A percentile compares a stretch with the other conserved stretches of the same genome.
These are phyloP conservation scores for Alcedo atthis DNA, from an alignment of 2,797 vertebrate species.

Conservation along the genomic window DNA sequence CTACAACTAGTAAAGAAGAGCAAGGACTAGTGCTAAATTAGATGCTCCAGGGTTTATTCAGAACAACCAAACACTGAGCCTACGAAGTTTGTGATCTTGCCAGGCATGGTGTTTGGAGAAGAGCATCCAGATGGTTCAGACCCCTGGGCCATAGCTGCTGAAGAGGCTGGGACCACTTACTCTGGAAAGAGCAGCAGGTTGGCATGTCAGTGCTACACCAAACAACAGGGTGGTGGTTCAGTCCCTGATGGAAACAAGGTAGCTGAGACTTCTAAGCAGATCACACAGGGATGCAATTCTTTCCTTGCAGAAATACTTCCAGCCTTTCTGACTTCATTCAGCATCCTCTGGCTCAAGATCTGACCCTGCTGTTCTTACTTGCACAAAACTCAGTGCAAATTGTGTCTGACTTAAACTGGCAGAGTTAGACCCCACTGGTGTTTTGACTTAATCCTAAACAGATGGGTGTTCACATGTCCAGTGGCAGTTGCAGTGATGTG, in stretches of 20 bases:
- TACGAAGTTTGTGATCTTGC: background rate
- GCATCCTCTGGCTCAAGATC: background rate
- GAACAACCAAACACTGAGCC: background rate
- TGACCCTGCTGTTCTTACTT: background rate
- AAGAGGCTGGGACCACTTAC: background rate
- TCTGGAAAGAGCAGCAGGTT: background rate
- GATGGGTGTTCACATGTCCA: constrained; percentile 2
- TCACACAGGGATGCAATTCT: background rate
- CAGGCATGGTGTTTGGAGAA: background rate
- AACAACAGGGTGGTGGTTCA: background rate
- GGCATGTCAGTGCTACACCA: background rate
- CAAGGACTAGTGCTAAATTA: background rate
- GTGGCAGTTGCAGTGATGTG: constrained; percentile 18
- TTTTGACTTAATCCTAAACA: constrained; percentile 47
- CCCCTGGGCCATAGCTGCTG: background rate
- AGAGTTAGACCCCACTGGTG: constrained; percentile 6
- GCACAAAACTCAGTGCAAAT: background rate
- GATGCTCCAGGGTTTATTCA: background rate
- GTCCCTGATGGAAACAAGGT: background rate
- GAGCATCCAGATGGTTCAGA: background rate
- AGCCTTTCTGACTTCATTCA: constrained; percentile 1
- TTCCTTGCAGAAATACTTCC: background rate
- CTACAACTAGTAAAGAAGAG: background rate
- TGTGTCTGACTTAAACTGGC: background rate
- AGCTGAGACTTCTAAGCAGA: background rate